These are phyloP conservation scores for Pseudotriccus pelzelni DNA, from an alignment of 2,797 vertebrate species.

Conservation along the genomic window DNA sequence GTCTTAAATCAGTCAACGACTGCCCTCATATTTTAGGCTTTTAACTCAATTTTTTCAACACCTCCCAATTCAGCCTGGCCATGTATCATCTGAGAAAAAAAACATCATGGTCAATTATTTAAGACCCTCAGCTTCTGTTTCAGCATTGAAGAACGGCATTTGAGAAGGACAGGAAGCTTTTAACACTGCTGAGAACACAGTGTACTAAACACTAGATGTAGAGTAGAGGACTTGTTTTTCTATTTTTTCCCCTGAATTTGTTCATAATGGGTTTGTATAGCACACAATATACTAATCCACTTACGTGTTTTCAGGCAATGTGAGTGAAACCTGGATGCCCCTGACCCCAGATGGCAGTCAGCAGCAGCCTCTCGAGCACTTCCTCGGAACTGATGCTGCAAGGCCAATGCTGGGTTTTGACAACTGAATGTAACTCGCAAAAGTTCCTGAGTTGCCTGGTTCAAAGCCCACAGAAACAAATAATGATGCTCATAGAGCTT, in stretches of 20 bases:
- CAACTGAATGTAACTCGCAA: neutral
- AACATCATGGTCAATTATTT: neutral
- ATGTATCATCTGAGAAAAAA: neutral
- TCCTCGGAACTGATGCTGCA: accelerated
- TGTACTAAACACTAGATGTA: neutral
- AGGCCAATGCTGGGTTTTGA: neutral
- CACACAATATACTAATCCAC: neutral
- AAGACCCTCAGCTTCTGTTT: neutral
- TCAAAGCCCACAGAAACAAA: neutral
- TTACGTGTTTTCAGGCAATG: neutral
- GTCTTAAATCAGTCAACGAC: neutral
- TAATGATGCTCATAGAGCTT: neutral
- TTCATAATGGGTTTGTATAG: neutral
- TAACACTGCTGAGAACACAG: neutral
- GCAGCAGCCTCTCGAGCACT: neutral
- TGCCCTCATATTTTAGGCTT: neutral
- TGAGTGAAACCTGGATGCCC: neutral
- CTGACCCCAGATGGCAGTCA: neutral
- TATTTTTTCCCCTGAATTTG: neutral
- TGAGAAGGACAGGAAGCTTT: neutral
- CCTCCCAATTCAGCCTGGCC: neutral
- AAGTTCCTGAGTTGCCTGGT: neutral
- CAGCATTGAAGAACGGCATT: neutral
- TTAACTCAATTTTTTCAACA: neutral
- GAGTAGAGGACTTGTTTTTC: neutral